Conservation (phyloP, 2,888 invertebrate species). For the Panorpa germanica region DNA sequence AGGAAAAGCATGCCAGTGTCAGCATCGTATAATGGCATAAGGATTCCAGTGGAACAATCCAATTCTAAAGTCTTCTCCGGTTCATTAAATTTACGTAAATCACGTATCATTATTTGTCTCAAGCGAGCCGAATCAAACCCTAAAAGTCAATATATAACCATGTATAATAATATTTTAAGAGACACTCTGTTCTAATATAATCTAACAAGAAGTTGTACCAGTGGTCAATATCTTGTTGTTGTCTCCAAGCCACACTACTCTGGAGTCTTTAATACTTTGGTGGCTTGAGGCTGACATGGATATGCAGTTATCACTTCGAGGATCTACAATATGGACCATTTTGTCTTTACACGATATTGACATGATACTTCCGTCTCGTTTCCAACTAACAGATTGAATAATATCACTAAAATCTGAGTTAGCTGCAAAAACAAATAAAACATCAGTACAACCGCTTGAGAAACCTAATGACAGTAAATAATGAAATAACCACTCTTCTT, state of each 20-base stretch:
- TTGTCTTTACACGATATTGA: conserved; percentile 88
- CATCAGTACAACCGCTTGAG: background rate
- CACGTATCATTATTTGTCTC: conserved; percentile 76
- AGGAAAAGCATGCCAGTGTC: conserved; percentile 93
- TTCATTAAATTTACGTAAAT: conserved; percentile 59
- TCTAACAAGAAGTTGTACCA: conserved; percentile 24
- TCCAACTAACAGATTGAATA: conserved; percentile 82
- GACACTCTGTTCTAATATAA: conserved; percentile 13
- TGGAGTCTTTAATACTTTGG: conserved; percentile 79
- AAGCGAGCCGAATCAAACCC: conserved; percentile 72
- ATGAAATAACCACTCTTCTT: conserved; percentile 19
- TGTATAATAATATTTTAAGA: background rate
- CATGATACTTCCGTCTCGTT: conserved; percentile 61
- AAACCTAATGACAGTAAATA: conserved; percentile 10
- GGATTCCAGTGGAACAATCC: conserved; percentile 74
- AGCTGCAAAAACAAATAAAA: conserved; percentile 21
- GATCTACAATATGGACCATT: conserved; percentile 70
- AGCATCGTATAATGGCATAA: conserved; percentile 83
- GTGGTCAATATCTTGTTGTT: conserved; percentile 70
- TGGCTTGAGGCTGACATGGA: conserved; percentile 54
- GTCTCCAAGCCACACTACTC: conserved; percentile 81
- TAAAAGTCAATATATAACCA: conserved; percentile 14
- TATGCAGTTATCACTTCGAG: conserved; percentile 40
- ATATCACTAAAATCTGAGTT: conserved; percentile 67
- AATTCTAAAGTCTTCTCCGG: conserved; percentile 62